A percentile compares a stretch with the other conserved stretches of the same genome.
These are phyloP conservation scores for Odontesthes bonariensis DNA, from an alignment of 2,113 vertebrate genomes.

Conservation along the genomic window DNA sequence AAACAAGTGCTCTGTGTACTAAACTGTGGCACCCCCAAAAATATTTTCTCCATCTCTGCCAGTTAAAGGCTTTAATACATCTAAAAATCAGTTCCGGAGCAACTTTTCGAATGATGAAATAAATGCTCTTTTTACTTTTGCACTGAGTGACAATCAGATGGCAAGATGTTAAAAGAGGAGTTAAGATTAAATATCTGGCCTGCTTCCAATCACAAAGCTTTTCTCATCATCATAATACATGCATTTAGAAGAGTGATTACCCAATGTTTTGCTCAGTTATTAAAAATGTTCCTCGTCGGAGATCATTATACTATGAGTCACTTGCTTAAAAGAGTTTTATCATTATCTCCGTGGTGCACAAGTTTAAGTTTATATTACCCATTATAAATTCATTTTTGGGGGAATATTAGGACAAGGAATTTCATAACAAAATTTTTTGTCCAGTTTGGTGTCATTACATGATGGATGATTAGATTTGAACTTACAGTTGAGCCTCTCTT, in stretches of 20 bases:
- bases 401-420: slow-evolving; percentile 2
- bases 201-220: slow-evolving; percentile 17
- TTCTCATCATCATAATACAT: neutral
- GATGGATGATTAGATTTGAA: neutral
- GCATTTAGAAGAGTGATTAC: slow-evolving; percentile 23
- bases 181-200: slow-evolving; percentile 9
- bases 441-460: neutral
- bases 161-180: neutral
- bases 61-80: too few relatives aligned
- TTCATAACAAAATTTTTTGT: neutral
- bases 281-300: slow-evolving; percentile 6
- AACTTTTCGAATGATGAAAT: too few relatives aligned
- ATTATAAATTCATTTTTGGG: neutral
- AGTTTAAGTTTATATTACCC: slow-evolving; percentile 11
- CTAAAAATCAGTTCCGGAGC: too few relatives aligned
- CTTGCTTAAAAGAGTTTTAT: neutral
- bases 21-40: too few relatives aligned
- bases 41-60: too few relatives aligned
- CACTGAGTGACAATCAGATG: neutral
- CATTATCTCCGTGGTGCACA: neutral
- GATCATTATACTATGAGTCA: neutral
- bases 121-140: too few relatives aligned
- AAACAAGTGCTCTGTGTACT: too few relatives aligned
- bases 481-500: too few relatives aligned
- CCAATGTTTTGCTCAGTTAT: slow-evolving; percentile 19